Evolutionary conservation across 2,888 invertebrate genomes (phyloP), one percentile per base, ranked within the genome.

Genomic region (Suillia variegata): DNA sequence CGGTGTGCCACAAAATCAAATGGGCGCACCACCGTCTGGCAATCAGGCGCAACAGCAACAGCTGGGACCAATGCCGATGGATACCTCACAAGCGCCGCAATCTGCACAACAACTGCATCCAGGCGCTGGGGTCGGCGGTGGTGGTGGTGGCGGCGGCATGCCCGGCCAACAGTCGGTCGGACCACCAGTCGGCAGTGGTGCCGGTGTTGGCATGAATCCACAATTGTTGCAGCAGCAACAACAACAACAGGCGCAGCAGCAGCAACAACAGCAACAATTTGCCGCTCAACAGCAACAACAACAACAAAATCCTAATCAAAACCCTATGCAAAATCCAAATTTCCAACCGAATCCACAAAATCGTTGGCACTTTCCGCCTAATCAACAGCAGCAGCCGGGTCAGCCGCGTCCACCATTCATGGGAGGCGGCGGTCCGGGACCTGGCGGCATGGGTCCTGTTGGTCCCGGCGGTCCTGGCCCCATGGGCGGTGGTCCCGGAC

Each of bases 301-400:
- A 22, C 70, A 68, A 53, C 71, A 65, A 51, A 58, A 62, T 49
- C 59, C 70, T 1, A 73, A 69, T 49, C 71, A 73, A 60, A 77
- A 77, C 59, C 65, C 70, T 0, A 73, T 75, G 63, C 76, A 73
- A 59, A 75, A 79, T 65, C 69, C 75, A 0, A 80, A 79, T 47
- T 81, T 80, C 57, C 75, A 75, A 50, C 73, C 73, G 15, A 78
- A 61, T 60, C 61, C 73, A 0, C 75, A 74, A 34, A 79, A 76
- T 61, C 75, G 78, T 2, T 78, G 78, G 78, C 63, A 79, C 52
- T 79, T 78, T 61, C 70, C 72, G 12, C 58, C 61, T 6, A 66
- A 68, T 20, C 69, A 68, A 49, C 68, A 67, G 48, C 76, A 73
- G 59, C 78, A 77, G 56, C 69, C 67, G 5, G 60, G 60, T 12